These are phyloP conservation scores for Poeciliopsis prolifica DNA, from an alignment of 2,113 vertebrate genomes.

Conservation along the genomic window DNA sequence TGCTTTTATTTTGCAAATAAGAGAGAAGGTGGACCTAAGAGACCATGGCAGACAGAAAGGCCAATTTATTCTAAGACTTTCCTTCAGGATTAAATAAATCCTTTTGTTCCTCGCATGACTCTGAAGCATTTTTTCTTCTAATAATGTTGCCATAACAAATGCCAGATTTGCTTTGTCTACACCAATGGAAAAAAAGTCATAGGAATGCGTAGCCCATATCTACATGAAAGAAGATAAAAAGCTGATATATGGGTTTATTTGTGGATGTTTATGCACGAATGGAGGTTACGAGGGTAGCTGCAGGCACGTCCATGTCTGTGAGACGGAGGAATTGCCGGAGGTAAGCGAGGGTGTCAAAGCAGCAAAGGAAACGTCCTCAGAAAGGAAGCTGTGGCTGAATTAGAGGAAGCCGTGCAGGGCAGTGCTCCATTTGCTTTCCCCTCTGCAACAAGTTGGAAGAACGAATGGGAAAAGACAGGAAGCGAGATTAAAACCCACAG, in stretches of 20 bases:
- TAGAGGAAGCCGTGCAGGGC: constrained; percentile 69
- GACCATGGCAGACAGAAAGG: not conserved
- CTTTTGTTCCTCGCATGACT: not conserved
- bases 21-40: not conserved
- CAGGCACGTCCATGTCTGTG: constrained; percentile 9
- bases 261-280: constrained; percentile 27
- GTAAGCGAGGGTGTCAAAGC: constrained; percentile 49
- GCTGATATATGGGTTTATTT: constrained; percentile 51
- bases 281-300: constrained; percentile 29
- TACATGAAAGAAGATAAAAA: constrained; percentile 43
- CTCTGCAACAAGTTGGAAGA: constrained; percentile 31
- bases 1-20: not conserved
- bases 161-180: constrained; percentile 66
- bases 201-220: constrained; percentile 48
- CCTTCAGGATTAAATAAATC: not conserved
- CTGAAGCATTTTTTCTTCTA: constrained; percentile 12
- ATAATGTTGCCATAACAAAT: constrained; percentile 54
- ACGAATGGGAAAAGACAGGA: constrained; percentile 12
- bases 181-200: constrained; percentile 31
- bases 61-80: not conserved
- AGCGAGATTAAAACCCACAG: constrained; percentile 14
- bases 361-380: constrained; percentile 66
- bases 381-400: constrained; percentile 74
- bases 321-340: not conserved
- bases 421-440: constrained; percentile 64